These are phyloP conservation scores for Chorisops tibialis DNA, from an alignment of 2,888 invertebrate genomes.

Conservation along the genomic window DNA sequence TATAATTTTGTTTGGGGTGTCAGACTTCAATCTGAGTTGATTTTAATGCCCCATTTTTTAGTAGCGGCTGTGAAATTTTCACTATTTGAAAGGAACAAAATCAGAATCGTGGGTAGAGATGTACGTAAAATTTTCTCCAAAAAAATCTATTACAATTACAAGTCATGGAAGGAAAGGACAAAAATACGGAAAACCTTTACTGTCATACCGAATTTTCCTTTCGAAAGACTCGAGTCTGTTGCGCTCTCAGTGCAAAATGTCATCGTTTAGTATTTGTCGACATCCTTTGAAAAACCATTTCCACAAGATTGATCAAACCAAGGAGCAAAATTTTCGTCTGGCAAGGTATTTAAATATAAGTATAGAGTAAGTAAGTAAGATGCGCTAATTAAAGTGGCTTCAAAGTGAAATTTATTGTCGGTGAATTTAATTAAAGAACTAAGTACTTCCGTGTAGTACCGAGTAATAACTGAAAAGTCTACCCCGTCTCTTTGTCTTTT, in stretches of 20 bases:
- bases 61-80: too few species aligned
- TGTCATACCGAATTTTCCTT: background rate
- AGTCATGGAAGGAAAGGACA: background rate
- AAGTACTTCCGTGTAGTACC: conserved; percentile 20
- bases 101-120: background rate
- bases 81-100: too few species aligned
- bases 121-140: conserved; percentile 1
- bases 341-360: too few species aligned
- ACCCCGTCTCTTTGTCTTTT: too few species aligned
- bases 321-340: conserved; percentile 4
- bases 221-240: background rate
- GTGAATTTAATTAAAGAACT: conserved; percentile 32
- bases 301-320: conserved; percentile 11
- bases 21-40: too few species aligned
- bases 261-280: background rate
- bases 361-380: conserved; percentile 7
- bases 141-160: conserved; percentile 5
- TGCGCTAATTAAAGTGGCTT: conserved; percentile 33
- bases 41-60: too few species aligned
- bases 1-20: too few species aligned
- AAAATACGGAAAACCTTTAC: background rate
- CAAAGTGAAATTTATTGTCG: conserved; percentile 32
- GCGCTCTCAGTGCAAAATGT: background rate
- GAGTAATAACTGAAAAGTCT: conserved; percentile 15
- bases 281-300: conserved; percentile 15